These are phyloP conservation scores for Albula goreensis DNA, from an alignment of 2,113 vertebrate genomes.

Conservation along the genomic window DNA sequence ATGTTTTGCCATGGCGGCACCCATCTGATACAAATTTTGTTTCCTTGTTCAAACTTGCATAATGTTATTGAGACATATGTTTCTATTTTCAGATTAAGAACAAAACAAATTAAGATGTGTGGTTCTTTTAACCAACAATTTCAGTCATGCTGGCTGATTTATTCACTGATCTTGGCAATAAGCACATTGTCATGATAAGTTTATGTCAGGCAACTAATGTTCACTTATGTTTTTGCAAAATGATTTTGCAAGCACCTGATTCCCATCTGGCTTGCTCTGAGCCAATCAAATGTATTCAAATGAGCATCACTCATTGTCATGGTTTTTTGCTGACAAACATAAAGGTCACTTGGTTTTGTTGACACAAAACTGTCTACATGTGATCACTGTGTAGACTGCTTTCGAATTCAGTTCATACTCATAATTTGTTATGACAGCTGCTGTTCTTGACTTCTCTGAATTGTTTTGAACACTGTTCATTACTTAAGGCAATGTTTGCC, in stretches of 20 bases:
- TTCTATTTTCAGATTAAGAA: conserved; percentile 24
- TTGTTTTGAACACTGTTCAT: too few species aligned
- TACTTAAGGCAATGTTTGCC: too few species aligned
- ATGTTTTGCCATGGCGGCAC: neutral
- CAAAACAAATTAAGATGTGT: conserved; percentile 19
- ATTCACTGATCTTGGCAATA: conserved; percentile 34
- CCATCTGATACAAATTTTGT: conserved; percentile 10
- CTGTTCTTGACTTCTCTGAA: too few species aligned
- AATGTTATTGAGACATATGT: conserved; percentile 18
- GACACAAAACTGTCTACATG: neutral
- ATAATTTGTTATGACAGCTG: too few species aligned
- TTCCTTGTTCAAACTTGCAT: neutral
- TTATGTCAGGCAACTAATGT: conserved; percentile 34
- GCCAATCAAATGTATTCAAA: neutral
- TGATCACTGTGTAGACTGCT: neutral
- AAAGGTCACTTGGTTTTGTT: neutral
- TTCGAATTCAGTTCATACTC: neutral
- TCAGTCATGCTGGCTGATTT: neutral
- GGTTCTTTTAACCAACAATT: conserved; percentile 11
- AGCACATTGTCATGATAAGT: conserved; percentile 19
- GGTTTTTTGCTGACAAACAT: neutral
- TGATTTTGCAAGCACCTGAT: neutral
- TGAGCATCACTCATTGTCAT: neutral
- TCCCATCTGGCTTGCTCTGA: neutral
- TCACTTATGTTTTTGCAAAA: neutral